phyloP scores from a whole-genome alignment of 30 jellyfish, hydroid and myxozoan species.

The Pseudorhiza aurosa region DNA sequence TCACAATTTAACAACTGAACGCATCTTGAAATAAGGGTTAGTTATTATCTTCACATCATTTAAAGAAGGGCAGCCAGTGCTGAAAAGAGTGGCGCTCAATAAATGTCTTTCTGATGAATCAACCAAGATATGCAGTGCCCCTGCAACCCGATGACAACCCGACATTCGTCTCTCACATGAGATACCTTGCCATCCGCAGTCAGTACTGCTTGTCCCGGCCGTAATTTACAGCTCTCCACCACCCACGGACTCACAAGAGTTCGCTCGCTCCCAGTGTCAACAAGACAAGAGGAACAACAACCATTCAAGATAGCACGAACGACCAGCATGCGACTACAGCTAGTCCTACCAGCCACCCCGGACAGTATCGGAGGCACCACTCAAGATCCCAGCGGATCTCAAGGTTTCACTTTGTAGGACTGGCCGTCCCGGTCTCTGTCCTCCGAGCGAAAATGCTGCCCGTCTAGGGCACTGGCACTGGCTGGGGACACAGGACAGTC shows the following conservation, averaged over 20 bases:
- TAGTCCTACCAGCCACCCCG: constrained; percentile 30
- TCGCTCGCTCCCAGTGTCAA: constrained; percentile 11
- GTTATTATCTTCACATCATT: no score
- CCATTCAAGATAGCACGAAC: constrained; percentile 15
- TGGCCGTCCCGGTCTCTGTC: constrained; percentile 21
- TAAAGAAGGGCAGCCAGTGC: no score
- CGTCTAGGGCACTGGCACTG: background rate
- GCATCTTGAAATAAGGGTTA: no score
- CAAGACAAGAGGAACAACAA: constrained; percentile 5
- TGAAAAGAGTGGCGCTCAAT: no score
- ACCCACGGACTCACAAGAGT: constrained; percentile 3
- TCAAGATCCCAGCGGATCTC: background rate
- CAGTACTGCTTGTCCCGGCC: constrained; percentile 23
- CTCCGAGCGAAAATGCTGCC: background rate
- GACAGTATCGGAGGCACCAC: constrained; percentile 14
- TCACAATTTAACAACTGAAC: no score
- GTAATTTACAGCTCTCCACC: no score
- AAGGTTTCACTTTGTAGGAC: background rate
- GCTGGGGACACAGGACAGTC: background rate
- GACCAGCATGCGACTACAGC: constrained; percentile 16
- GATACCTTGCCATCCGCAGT: constrained; percentile 12
- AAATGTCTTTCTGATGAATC: no score
- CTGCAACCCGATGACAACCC: background rate
- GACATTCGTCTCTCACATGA: background rate
- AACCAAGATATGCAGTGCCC: no score